Evolutionary conservation across 2,113 vertebrate genomes (phyloP).

Genomic region (Bungarus multicinctus): DNA sequence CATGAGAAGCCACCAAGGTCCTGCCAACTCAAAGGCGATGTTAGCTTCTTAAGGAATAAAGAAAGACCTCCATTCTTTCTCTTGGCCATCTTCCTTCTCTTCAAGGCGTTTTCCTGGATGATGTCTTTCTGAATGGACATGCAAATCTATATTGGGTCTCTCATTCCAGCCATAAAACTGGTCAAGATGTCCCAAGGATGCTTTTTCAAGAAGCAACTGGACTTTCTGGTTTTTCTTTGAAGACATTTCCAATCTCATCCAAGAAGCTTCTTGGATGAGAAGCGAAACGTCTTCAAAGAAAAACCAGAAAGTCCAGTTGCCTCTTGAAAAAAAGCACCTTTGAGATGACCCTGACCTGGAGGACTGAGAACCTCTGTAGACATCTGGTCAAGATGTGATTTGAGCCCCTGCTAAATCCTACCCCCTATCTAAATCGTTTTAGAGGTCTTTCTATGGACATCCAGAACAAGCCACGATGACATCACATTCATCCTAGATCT

Average conservation of each 20-base stretch:
- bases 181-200: neutral
- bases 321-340: no score
- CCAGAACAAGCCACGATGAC: neutral
- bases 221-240: no score
- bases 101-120: neutral
- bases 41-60: neutral
- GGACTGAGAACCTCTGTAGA: no score
- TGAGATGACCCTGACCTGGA: no score
- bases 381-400: neutral
- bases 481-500: neutral
- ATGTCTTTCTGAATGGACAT: neutral
- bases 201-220: no score
- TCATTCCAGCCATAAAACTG: neutral
- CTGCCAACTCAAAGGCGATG: neutral
- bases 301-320: no score
- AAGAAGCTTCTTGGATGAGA: no score
- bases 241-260: no score
- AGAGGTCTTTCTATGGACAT: neutral
- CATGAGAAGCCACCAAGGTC: neutral
- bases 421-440: neutral
- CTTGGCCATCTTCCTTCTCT: neutral
- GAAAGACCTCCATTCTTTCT: neutral
- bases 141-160: neutral
- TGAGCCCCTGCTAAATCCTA: neutral
- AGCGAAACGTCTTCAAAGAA: no score